Base-by-base conservation (phyloP, 2,113 vertebrate species). In the Megaceryle torquata region DNA sequence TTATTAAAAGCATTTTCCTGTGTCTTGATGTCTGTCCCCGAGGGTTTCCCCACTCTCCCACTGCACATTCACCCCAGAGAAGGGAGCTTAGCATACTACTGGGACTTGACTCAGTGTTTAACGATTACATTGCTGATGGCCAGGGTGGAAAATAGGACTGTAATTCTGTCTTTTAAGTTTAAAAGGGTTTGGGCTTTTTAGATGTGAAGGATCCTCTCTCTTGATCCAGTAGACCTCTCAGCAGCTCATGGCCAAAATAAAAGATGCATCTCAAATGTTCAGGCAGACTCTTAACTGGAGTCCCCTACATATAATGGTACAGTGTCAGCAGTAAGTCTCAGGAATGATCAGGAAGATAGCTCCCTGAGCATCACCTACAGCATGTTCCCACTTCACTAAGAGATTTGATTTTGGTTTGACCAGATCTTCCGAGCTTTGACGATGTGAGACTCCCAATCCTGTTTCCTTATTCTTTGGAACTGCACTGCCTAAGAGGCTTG, bases 291-390 rank as follows among this genome's bases (percentile, higher is more conserved):
- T 63, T 82, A 48, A 46, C 19, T 83, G 53, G 21, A 81, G 9
- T 6, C 10, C 7, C 46, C 37, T 56, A 1, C 4, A 1, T n/a
- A 9, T 5, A 57, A 17, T 56, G 24, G 12, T 9, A 2, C 1
- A 12, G n/a, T 26, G 25, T 16, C 0, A 0, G 29, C 61, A 68
- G 12, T 39, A 87, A 35, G 53, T 61, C 18, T 84, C 17, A 20
- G 72, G 56, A 65, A 37, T 2, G 0, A 48, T 29, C 6, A 8
- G 26, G 46, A 53, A 56, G 10, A 41, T 11, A 59, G 18, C 17
- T 88, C 24, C 37, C 37, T 1, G 1, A 29, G 25, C 24, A 81
- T 25, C 70, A 88, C 28, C 44, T 48, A n/a, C 20, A 56, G 43
- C 16, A 7, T 6, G 2, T 60, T 86, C 61, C 48, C 43, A 33